These are phyloP conservation scores for Hydra vulgaris DNA, from an alignment of 30 jellyfish, hydroid and myxozoan species.

Conservation along the genomic window DNA sequence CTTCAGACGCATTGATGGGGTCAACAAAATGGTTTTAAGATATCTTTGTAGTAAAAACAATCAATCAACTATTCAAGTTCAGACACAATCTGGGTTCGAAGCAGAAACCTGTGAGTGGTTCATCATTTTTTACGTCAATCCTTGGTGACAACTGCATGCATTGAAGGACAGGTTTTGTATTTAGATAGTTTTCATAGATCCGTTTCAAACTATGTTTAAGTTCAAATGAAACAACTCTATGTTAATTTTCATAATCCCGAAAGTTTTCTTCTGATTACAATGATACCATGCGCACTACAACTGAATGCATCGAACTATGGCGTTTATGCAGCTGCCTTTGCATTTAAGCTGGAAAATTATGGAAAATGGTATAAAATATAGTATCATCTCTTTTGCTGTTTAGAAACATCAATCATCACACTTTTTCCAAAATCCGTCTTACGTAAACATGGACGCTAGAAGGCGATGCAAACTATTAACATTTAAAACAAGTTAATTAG, in stretches of 20 bases:
- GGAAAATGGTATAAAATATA: too few species aligned
- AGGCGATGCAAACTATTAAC: not conserved
- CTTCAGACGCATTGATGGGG: not conserved
- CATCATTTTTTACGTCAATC: not conserved
- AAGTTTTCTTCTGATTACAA: not conserved
- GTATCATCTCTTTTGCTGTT: not conserved
- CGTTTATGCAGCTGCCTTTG: not conserved
- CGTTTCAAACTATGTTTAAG: not conserved
- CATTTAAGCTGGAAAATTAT: not conserved
- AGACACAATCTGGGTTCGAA: not conserved
- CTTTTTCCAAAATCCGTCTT: not conserved
- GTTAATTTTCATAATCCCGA: not conserved
- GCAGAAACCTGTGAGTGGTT: not conserved
- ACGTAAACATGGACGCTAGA: not conserved
- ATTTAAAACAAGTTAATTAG: not conserved
- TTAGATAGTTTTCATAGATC: not conserved
- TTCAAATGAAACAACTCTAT: not conserved
- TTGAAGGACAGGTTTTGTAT: not conserved
- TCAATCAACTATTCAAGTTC: not conserved
- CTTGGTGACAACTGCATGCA: not conserved
- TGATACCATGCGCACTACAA: not conserved
- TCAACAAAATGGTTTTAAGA: not conserved
- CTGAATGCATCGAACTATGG: not conserved
- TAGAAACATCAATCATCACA: too few species aligned
- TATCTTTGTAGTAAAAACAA: not conserved